Conservation (phyloP, 2,113 vertebrate species). For the Baryphthengus martii region DNA sequence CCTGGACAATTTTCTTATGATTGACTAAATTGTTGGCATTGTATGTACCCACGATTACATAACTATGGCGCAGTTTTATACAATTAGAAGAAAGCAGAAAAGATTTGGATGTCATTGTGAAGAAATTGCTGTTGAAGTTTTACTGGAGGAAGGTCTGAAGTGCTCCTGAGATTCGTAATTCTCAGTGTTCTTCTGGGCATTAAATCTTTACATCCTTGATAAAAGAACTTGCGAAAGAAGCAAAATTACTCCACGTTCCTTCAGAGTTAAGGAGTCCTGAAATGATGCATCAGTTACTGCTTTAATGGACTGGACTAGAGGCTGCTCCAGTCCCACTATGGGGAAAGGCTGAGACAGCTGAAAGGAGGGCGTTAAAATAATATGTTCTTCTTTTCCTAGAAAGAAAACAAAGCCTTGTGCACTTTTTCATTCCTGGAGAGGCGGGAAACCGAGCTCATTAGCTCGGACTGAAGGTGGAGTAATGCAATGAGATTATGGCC, state of each 20-base stretch:
- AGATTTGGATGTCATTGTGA: neutral
- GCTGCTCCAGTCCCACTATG: neutral
- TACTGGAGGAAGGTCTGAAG: neutral
- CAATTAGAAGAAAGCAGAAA: neutral
- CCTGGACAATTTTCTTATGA: neutral
- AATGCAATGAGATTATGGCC: neutral
- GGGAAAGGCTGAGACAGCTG: neutral
- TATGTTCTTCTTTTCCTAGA: neutral
- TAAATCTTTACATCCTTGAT: neutral
- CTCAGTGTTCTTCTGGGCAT: neutral
- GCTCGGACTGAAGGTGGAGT: neutral
- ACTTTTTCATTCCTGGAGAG: neutral
- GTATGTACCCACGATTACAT: neutral
- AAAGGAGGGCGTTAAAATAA: neutral
- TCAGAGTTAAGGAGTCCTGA: neutral
- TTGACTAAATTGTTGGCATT: neutral
- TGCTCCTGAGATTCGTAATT: neutral
- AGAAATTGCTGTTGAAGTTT: neutral
- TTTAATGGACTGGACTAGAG: neutral
- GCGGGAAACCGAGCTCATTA: neutral
- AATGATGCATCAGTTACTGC: neutral
- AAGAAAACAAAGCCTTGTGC: neutral
- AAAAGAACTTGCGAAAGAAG: neutral
- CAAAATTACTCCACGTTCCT: neutral
- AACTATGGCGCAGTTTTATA: neutral